A percentile compares a stretch with the other conserved stretches of the same genome.
Conservation (phyloP, 1,140 invertebrate species). For the Tetramorium alpestre region DNA sequence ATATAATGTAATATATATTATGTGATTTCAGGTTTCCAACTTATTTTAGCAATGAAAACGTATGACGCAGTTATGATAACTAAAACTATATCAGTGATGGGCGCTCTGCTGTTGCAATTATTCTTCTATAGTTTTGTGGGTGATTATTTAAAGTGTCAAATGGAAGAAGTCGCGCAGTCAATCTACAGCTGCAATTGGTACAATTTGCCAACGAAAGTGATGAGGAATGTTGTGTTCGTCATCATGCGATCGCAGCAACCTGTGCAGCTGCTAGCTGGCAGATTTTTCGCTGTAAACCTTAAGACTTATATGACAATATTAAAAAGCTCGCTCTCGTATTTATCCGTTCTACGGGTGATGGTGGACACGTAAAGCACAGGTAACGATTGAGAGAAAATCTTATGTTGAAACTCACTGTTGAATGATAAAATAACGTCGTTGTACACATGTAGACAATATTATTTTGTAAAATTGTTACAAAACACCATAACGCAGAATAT, state of each 20-base stretch:
- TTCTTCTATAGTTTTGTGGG: conserved; percentile 53
- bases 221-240: conserved; percentile 36
- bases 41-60: conserved; percentile 41
- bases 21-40: conserved; percentile 47
- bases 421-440: background rate
- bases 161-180: conserved; percentile 23
- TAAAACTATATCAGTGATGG: conserved; percentile 8
- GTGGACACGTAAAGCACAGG: background rate
- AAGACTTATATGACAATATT: conserved; percentile 58
- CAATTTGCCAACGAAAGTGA: background rate
- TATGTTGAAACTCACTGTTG: too few species aligned
- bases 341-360: conserved; percentile 63
- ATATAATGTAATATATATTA: background rate
- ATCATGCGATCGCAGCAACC: conserved; percentile 23
- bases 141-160: conserved; percentile 53
- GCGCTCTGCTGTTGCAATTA: conserved; percentile 17
- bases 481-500: too few species aligned
- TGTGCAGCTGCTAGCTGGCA: conserved; percentile 20
- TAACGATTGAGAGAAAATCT: background rate
- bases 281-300: conserved; percentile 43
- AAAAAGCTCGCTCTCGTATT: conserved; percentile 59
- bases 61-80: background rate
- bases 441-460: background rate
- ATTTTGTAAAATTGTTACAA: background rate
- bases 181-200: conserved; percentile 48